A percentile compares a stretch with the other conserved stretches of the same genome.
These are phyloP conservation scores for Scaptomyza montana DNA, from an alignment of 1,140 invertebrate species.

Conservation along the genomic window DNA sequence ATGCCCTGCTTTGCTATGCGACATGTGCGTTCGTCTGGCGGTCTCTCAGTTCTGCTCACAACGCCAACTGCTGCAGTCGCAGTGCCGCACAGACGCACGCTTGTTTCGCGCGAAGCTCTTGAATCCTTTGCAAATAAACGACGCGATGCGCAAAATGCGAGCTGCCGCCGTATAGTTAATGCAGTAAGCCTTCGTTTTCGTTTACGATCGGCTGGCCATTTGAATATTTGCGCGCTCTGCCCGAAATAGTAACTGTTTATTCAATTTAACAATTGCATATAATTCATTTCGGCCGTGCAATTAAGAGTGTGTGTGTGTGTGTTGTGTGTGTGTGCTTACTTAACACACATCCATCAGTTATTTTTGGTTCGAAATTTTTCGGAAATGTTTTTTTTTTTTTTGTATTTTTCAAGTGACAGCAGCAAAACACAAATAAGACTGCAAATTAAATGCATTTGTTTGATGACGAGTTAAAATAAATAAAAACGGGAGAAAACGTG, in stretches of 20 bases:
- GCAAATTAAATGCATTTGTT: slow-evolving; percentile 10
- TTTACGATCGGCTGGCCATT: slow-evolving; percentile 21
- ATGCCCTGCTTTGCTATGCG: slow-evolving; percentile 5
- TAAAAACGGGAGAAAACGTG: neutral
- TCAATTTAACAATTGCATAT: slow-evolving; percentile 18
- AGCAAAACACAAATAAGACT: slow-evolving; percentile 5
- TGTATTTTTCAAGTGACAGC: slow-evolving; percentile 10
- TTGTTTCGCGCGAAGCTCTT: slow-evolving; percentile 30
- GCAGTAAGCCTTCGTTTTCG: slow-evolving; percentile 21
- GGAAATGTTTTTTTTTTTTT: slow-evolving; percentile 7
- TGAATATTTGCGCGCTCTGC: slow-evolving; percentile 37
- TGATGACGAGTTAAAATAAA: slow-evolving; percentile 12
- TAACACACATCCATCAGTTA: slow-evolving; percentile 5
- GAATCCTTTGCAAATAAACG: slow-evolving; percentile 3
- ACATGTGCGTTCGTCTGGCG: slow-evolving; percentile 50
- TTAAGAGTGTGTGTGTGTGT: slow-evolving; percentile 6
- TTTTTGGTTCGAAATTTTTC: slow-evolving; percentile 3
- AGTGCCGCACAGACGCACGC: slow-evolving; percentile 47
- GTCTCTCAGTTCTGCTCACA: slow-evolving; percentile 66
- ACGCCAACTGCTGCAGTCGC: slow-evolving; percentile 75
- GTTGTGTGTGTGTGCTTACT: slow-evolving; percentile 13
- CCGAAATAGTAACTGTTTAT: slow-evolving; percentile 4
- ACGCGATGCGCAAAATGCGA: neutral
- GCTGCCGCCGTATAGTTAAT: too few relatives aligned
- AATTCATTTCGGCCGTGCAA: slow-evolving; percentile 10